These are phyloP conservation scores for Dilophus febrilis DNA, from an alignment of 2,888 invertebrate species.

Conservation along the genomic window DNA sequence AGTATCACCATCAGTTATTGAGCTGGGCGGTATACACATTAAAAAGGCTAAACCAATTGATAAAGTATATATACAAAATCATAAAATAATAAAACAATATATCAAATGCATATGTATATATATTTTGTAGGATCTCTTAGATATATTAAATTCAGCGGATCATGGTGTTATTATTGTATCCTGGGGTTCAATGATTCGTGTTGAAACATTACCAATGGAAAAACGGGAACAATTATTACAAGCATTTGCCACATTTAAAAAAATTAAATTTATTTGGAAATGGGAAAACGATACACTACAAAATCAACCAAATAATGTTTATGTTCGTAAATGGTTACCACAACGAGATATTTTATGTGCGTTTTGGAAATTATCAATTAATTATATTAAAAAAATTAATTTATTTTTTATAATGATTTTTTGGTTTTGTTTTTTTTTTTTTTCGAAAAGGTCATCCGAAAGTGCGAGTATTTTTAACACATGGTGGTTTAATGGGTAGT, in stretches of 20 bases:
- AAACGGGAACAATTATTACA: slow-evolving; percentile 38
- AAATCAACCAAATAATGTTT: slow-evolving; percentile 41
- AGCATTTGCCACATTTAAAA: slow-evolving; percentile 37
- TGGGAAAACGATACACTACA: slow-evolving; percentile 45
- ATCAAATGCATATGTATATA: not conserved
- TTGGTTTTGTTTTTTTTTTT: not conserved
- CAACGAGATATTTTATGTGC: slow-evolving; percentile 53
- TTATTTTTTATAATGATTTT: not conserved
- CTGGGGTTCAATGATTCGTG: slow-evolving; percentile 51
- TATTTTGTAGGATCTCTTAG: slow-evolving; percentile 32
- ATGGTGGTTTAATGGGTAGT: slow-evolving; percentile 53
- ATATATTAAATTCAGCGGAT: slow-evolving; percentile 41
- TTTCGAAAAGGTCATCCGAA: slow-evolving; percentile 39
- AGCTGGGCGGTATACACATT: slow-evolving; percentile 37
- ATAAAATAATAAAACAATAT: not conserved
- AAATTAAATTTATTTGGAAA: slow-evolving; percentile 48
- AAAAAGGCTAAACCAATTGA: slow-evolving; percentile 23
- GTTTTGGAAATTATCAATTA: slow-evolving; percentile 12
- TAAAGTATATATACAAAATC: not conserved
- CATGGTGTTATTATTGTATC: slow-evolving; percentile 51
- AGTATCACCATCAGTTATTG: slow-evolving; percentile 31
- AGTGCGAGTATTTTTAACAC: slow-evolving; percentile 48
- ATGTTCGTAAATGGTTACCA: slow-evolving; percentile 49
- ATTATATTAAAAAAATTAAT: not conserved
- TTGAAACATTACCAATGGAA: slow-evolving; percentile 37